phyloP scores from a whole-genome alignment of 2,113 vertebrate genomes.

The Bubo bubo region DNA sequence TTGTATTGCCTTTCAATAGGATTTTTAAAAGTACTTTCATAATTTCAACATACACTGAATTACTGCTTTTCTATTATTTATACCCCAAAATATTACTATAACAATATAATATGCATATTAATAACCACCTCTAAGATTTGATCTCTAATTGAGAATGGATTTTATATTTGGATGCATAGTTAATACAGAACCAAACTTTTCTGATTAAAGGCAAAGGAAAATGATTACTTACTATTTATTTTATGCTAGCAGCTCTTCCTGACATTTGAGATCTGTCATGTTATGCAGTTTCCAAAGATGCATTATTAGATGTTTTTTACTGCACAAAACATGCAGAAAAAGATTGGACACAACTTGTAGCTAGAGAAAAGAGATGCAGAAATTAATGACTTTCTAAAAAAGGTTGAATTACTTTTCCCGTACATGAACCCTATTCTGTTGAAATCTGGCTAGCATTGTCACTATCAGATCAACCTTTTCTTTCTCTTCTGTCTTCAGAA shows the following conservation, averaged over 20 bases:
- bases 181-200: background rate
- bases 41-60: background rate
- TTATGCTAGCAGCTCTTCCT: background rate
- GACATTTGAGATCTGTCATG: background rate
- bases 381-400: background rate
- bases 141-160: constrained; percentile 7
- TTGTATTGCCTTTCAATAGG: background rate
- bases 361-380: background rate
- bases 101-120: background rate
- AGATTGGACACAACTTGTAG: background rate
- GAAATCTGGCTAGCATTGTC: background rate
- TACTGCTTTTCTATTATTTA: constrained; percentile 43
- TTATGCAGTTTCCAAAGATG: background rate
- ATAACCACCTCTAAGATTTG: background rate
- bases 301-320: background rate
- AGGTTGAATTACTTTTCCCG: background rate
- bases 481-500: background rate
- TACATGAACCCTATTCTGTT: background rate
- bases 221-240: background rate
- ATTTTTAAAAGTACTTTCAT: background rate
- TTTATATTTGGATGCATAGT: background rate
- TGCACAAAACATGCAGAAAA: background rate
- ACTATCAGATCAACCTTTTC: background rate
- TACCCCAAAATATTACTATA: background rate
- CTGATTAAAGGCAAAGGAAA: background rate